phyloP scores from a whole-genome alignment of 2,113 vertebrate genomes.

The Chaenocephalus aceratus region DNA sequence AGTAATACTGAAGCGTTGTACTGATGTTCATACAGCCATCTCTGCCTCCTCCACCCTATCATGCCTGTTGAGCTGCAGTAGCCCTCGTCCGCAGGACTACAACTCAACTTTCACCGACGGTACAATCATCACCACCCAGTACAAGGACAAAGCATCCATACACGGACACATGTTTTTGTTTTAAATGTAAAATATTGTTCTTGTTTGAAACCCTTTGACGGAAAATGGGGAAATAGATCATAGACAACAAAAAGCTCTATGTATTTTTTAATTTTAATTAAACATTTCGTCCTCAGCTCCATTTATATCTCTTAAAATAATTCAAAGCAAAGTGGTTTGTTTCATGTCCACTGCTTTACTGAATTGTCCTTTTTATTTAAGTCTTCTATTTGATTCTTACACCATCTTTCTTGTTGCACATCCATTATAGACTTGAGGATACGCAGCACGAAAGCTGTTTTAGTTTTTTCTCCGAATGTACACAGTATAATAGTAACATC shows the following conservation, averaged over 20 bases:
- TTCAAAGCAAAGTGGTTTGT: conserved; percentile 24
- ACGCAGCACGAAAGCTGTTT: background rate
- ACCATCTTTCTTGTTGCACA: no score
- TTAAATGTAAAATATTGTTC: conserved; percentile 77
- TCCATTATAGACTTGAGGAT: background rate
- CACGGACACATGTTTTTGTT: conserved; percentile 64
- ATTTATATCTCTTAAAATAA: conserved; percentile 38
- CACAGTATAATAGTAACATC: conserved; percentile 1
- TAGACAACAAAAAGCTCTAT: conserved; percentile 61
- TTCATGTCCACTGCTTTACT: conserved; percentile 4
- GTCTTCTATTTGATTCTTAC: background rate
- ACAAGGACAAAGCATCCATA: conserved; percentile 61
- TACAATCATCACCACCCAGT: conserved; percentile 83
- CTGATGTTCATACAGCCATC: conserved; percentile 75
- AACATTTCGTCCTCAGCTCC: conserved; percentile 71
- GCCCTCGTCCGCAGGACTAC: conserved; percentile 81
- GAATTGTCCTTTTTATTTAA: conserved; percentile 36
- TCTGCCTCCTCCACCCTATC: conserved; percentile 48
- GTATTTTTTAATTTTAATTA: conserved; percentile 83
- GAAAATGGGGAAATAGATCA: conserved; percentile 46
- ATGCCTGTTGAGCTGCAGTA: conserved; percentile 81
- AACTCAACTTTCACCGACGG: conserved; percentile 78
- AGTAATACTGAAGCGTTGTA: conserved; percentile 98
- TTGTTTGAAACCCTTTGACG: conserved; percentile 78
- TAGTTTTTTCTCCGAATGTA: conserved; percentile 13